Evolutionary conservation across 1,140 invertebrate species (phyloP).

Genomic region (Nephila pilipes): DNA sequence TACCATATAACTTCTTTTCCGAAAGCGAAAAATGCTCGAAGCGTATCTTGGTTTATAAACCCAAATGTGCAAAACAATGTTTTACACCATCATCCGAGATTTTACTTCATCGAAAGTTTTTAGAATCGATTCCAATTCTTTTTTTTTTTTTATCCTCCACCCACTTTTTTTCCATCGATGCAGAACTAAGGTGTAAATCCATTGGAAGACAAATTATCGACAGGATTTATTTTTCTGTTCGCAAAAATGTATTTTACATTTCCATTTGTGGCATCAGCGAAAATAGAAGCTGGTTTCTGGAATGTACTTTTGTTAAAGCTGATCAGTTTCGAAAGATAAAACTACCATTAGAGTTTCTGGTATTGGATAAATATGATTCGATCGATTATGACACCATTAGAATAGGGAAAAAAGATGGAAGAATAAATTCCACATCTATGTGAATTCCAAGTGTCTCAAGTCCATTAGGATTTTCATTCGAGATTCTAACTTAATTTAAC

Average conservation of each 20-base stretch:
- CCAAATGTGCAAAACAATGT: slow-evolving; percentile 21
- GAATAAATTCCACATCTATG: too few species aligned
- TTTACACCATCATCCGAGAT: not conserved
- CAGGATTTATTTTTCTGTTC: slow-evolving; percentile 39
- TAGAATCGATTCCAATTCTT: slow-evolving; percentile 21
- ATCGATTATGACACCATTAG: slow-evolving; percentile 12
- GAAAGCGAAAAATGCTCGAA: slow-evolving; percentile 35
- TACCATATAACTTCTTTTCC: slow-evolving; percentile 18
- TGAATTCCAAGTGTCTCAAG: not conserved
- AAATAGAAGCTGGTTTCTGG: not conserved
- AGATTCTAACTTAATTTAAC: not conserved
- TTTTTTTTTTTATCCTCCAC: not conserved
- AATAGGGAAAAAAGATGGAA: not conserved
- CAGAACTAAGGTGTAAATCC: slow-evolving; percentile 31
- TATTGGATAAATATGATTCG: not conserved
- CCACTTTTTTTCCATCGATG: not conserved
- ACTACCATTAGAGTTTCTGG: not conserved
- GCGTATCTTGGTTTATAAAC: not conserved
- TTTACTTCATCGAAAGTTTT: not conserved
- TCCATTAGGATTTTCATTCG: not conserved
- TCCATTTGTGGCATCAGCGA: slow-evolving; percentile 36
- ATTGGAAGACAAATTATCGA: slow-evolving; percentile 25
- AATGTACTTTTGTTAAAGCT: not conserved
- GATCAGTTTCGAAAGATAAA: slow-evolving; percentile 2
- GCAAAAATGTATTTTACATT: slow-evolving; percentile 24